Conservation (phyloP, 2,888 invertebrate species). For the Leptopilina syphax region DNA sequence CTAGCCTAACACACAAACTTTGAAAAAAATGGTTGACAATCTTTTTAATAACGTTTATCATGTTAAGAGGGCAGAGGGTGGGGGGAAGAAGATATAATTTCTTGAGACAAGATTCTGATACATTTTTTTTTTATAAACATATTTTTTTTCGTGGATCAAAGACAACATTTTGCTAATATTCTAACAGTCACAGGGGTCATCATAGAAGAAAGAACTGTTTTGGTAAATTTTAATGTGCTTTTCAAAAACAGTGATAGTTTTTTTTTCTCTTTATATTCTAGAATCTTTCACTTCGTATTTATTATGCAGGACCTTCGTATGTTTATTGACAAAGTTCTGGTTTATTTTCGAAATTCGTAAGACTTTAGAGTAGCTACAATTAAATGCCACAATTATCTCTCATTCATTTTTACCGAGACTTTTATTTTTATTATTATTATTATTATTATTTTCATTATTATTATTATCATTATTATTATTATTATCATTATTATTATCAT, state of each 20-base stretch:
- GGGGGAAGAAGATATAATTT: conserved; percentile 32
- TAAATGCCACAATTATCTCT: conserved; percentile 39
- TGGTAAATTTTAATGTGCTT: conserved; percentile 21
- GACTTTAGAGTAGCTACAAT: conserved; percentile 23
- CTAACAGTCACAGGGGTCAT: conserved; percentile 31
- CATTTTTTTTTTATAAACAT: conserved; percentile 38
- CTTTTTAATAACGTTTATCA: conserved; percentile 51
- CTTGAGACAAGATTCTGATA: conserved; percentile 47
- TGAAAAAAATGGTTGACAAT: conserved; percentile 70
- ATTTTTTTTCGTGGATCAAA: conserved; percentile 42
- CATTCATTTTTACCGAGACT: conserved; percentile 32
- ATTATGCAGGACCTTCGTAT: conserved; percentile 43
- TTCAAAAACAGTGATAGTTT: conserved; percentile 24
- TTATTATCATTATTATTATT: neutral
- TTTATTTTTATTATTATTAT: conserved; percentile 44
- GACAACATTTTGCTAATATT: conserved; percentile 15
- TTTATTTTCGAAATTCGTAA: conserved; percentile 44
- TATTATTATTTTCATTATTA: conserved; percentile 24
- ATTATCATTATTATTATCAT: neutral
- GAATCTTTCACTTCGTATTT: conserved; percentile 50
- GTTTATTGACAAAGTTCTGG: conserved; percentile 58
- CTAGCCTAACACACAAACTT: conserved; percentile 69
- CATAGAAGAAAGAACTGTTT: conserved; percentile 27
- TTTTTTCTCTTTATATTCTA: conserved; percentile 32
- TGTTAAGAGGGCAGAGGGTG: neutral